Conservation (phyloP, 1,140 invertebrate genomes). For the Drosophila biarmipes region DNA sequence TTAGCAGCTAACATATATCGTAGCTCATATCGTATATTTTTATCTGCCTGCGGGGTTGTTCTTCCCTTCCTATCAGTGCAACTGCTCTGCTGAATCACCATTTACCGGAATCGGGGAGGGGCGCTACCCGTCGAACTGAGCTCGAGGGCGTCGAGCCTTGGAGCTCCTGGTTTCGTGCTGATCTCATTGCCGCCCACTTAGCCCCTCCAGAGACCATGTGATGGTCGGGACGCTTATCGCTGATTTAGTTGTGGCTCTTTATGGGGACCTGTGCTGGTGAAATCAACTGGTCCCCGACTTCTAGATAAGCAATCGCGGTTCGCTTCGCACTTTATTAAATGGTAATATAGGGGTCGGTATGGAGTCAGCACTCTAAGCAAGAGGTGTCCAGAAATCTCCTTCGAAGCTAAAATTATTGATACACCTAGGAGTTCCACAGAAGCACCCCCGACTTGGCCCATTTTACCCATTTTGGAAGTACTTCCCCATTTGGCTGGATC, state of each 20-base stretch:
- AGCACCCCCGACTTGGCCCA: background rate
- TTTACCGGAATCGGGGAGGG: conserved; percentile 11
- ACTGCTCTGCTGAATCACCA: conserved; percentile 19
- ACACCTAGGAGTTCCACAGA: too few species aligned
- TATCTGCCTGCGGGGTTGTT: conserved; percentile 18
- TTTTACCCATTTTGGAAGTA: too few species aligned
- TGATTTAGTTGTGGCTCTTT: conserved; percentile 40
- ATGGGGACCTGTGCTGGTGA: conserved; percentile 51
- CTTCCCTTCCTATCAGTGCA: conserved; percentile 5
- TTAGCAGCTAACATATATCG: background rate
- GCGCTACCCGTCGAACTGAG: background rate
- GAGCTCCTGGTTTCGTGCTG: background rate
- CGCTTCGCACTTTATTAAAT: conserved; percentile 43
- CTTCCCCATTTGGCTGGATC: too few species aligned
- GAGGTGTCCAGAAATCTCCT: too few species aligned
- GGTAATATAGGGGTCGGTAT: conserved; percentile 53
- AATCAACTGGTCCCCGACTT: conserved; percentile 37
- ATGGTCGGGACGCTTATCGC: conserved; percentile 40
- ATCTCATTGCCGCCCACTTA: conserved; percentile 19
- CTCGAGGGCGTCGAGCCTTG: background rate
- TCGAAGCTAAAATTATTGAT: too few species aligned
- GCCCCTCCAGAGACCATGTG: conserved; percentile 50
- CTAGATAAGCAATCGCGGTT: conserved; percentile 46
- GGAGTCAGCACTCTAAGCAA: background rate
- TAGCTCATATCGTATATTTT: conserved; percentile 1